phyloP scores from a whole-genome alignment of 2,888 invertebrate species.

The Nomada lathburiana region DNA sequence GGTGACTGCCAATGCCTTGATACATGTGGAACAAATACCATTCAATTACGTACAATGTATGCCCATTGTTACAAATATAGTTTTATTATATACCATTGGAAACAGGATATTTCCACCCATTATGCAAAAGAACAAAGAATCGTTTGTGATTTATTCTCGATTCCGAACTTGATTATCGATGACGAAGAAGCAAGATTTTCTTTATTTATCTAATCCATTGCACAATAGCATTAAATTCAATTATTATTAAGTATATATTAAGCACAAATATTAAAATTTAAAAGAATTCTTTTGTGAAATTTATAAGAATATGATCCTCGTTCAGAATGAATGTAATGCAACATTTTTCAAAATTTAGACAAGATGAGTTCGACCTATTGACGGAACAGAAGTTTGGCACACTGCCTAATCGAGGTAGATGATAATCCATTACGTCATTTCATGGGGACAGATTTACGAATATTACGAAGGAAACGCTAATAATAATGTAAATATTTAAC shows the following conservation, averaged over 20 bases:
- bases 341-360: background rate
- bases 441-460: background rate
- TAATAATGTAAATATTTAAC: background rate
- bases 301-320: background rate
- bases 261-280: too few relatives aligned
- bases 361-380: slow-evolving; percentile 18
- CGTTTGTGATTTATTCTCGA: background rate
- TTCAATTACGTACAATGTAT: slow-evolving; percentile 18
- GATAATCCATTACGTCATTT: slow-evolving; percentile 12
- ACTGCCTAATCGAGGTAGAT: background rate
- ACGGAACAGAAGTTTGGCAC: slow-evolving; percentile 19
- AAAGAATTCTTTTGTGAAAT: background rate
- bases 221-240: too few relatives aligned
- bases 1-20: slow-evolving; percentile 31
- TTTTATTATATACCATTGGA: slow-evolving; percentile 31
- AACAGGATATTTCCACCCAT: background rate
- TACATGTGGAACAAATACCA: slow-evolving; percentile 28
- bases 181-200: background rate
- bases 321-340: background rate
- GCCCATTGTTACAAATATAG: slow-evolving; percentile 31
- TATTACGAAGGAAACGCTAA: background rate
- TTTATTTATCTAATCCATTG: background rate
- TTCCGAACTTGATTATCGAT: background rate
- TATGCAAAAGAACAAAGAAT: slow-evolving; percentile 6
- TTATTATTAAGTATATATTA: too few relatives aligned